These are phyloP conservation scores for Lobophora halterata DNA, from an alignment of 2,888 invertebrate genomes.

Conservation along the genomic window DNA sequence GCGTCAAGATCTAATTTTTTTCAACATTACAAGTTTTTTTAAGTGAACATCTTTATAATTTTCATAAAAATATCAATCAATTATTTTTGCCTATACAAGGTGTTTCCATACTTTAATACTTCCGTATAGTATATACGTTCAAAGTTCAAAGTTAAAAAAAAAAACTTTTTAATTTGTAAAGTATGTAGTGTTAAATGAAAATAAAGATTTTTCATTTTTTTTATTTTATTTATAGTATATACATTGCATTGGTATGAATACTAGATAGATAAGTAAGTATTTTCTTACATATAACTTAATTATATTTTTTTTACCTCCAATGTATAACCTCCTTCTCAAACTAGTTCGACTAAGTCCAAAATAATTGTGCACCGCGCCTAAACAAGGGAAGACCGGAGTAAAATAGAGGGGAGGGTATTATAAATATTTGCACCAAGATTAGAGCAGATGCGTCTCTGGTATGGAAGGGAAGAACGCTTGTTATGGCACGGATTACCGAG, in stretches of 20 bases:
- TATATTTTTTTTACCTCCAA: neutral
- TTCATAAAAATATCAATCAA: no score
- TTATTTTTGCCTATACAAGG: no score
- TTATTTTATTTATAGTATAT: neutral
- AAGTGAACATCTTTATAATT: no score
- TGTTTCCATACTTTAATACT: no score
- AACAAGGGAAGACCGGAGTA: constrained; percentile 10
- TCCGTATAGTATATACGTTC: no score
- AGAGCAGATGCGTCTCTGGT: constrained; percentile 55
- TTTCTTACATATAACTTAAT: neutral
- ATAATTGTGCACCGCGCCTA: constrained; percentile 31
- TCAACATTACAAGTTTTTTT: no score
- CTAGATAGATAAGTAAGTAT: no score
- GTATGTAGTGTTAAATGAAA: no score
- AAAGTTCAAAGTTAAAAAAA: no score
- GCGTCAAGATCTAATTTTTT: no score
- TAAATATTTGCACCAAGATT: constrained; percentile 63
- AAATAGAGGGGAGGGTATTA: constrained; percentile 32
- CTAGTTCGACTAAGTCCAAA: constrained; percentile 22
- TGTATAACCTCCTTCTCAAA: constrained; percentile 11
- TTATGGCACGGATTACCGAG: constrained; percentile 35
- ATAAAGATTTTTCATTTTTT: no score
- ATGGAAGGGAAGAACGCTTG: constrained; percentile 36
- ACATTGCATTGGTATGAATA: neutral
- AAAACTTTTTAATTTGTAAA: no score